Base-by-base conservation (phyloP, 2,888 invertebrate genomes). In the Drosophila trichaetosa region DNA sequence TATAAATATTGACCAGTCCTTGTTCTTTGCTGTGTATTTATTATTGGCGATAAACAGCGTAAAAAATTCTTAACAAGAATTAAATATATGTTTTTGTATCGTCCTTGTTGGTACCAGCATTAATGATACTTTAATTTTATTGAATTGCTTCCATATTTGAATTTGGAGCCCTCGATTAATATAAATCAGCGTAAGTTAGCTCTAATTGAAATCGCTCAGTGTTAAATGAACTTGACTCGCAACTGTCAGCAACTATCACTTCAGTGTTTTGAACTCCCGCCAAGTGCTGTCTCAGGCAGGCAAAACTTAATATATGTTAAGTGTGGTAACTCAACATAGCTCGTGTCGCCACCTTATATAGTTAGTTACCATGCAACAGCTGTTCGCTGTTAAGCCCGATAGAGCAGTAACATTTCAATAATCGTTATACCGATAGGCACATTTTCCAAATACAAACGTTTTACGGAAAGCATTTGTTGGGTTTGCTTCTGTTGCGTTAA, bases 11-110 rank as follows among this genome's bases (percentile, higher is more conserved):
- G n/a, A n/a, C 4, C 40, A 40, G 4, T 2, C n/a, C 8, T 38
- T 38, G n/a, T 1, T 10, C 40, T n/a, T n/a, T 10, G 10, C n/a
- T n/a, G 8, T 4, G 10, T 40, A 40, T 40, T 40, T n/a, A 40
- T 21, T 42, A 21, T 21, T 21, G 13, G n/a, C 21, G 21, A 65
- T 46, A n/a, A 65, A 69, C 0, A 76, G 81, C 57, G 52, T 81
- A 18, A 71, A 69, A 73, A 80, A 53, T 81, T 75, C 27, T 67
- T 81, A 24, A 53, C 73, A 16, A 77, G 58, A 75, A 36, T 56
- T 64, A 68, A 33, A 64, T 73, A 48, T 65, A 38, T 69, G 38
- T 59, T 18, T 60, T 18, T 48, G 58, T 54, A 54, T 38, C 31
- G 18, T 49, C 56, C 33, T 42, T 29, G 4, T 60, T 58, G 18